Base-by-base conservation (phyloP, 2,888 invertebrate species). In the Drosophila birchii region DNA sequence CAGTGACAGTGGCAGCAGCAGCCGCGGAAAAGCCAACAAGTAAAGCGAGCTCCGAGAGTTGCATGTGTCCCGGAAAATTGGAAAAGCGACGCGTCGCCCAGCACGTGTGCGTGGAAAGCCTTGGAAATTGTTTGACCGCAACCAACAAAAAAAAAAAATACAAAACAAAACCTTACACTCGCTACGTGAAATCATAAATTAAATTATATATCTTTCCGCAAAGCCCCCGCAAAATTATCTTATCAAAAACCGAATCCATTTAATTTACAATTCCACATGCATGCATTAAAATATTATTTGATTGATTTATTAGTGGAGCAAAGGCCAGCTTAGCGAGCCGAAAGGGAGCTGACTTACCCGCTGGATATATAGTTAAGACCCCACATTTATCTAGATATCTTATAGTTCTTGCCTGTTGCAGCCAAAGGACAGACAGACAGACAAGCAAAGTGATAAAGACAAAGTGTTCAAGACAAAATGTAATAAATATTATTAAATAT, bases 381-480 rank as follows among this genome's bases (percentile, higher is more conserved):
- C 14, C 67, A 32, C 44, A 26, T 68, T 60, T 74, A 67, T 68
- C 63, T 67, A 79, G 79, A 86, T 81, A 78, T 81, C 82, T 80
- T 76, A 76, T 74, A 76, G 73, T 70, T 73, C 80, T 49, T 72
- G 53, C 61, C 43, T 45, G 59, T 82, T 88, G 83, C 80, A 84
- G 83, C 80, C 83, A 82, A 59, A 12, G 58, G 29, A 44, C 51
- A 32, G 26, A 67, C 58, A 47, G 72, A 44, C 47, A 61, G 54
- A 51, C 64, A 63, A 73, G 76, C 75, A 75, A 82, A 84, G 84
- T 84, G 84, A 84, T 84, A 84, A 88, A 84, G 84, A 86, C 88
- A 88, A 88, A 86, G 84, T 84, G 84, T 84, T 84, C 84, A 84
- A 82, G 86, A 78, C 67, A 80, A 86, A 84, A 88, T 86, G 78